Evolutionary conservation across 1,140 invertebrate genomes (phyloP).

Genomic region (Cyrtorhinus lividipennis): DNA sequence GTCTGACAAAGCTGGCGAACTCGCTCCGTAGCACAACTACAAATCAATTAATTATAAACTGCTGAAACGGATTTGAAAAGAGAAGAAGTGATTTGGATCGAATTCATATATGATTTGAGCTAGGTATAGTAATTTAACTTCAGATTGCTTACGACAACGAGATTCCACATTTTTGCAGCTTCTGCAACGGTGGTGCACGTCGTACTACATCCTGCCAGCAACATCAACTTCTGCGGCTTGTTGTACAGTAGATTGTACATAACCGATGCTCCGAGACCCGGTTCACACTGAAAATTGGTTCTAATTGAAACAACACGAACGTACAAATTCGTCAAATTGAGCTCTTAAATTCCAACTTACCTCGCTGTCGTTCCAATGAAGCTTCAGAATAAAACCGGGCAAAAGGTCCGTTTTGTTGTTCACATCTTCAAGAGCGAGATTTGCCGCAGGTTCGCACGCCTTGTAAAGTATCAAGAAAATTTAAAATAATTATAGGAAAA

Average conservation of each 20-base stretch:
- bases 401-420: constrained; percentile 80
- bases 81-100: too few species aligned
- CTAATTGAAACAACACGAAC: constrained; percentile 17
- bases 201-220: constrained; percentile 92
- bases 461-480: too few species aligned
- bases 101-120: too few species aligned
- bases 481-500: constrained; percentile 20
- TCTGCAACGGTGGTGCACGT: constrained; percentile 99
- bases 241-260: constrained; percentile 98
- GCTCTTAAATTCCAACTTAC: constrained; percentile 37
- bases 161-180: constrained; percentile 99
- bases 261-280: constrained; percentile 89
- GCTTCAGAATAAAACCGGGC: constrained; percentile 74
- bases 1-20: constrained; percentile 95
- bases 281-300: constrained; percentile 88
- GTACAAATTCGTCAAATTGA: background rate
- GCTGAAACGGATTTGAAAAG: too few species aligned
- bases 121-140: too few species aligned
- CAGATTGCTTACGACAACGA: constrained; percentile 74
- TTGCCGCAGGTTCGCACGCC: constrained; percentile 87
- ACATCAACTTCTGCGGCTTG: constrained; percentile 85
- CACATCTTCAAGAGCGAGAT: constrained; percentile 89
- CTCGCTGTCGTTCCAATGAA: constrained; percentile 96
- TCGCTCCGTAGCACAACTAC: constrained; percentile 94
- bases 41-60: constrained; percentile 31